Percentiles rank a stretch among this genome's conserved stretches.
phyloP scores from a whole-genome alignment of 2,888 invertebrate species.

The Leptopilina syphax region DNA sequence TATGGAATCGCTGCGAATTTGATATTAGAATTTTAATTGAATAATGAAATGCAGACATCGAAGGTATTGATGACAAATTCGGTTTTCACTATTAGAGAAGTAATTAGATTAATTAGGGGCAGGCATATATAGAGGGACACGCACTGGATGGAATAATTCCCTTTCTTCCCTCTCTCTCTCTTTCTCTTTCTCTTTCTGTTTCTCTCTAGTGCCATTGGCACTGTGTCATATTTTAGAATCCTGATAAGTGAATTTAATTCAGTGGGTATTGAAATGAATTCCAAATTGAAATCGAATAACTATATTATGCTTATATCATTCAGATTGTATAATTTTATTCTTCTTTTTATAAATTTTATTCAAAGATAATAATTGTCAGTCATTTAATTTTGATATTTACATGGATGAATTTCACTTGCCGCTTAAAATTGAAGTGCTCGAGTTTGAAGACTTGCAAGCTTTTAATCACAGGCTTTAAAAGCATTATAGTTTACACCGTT shows the following conservation, averaged over 20 bases:
- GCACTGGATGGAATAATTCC: slow-evolving; percentile 19
- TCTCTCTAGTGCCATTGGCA: background rate
- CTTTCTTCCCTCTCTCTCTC: background rate
- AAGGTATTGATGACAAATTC: slow-evolving; percentile 26
- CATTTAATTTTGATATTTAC: background rate
- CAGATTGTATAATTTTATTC: background rate
- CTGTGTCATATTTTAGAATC: slow-evolving; percentile 7
- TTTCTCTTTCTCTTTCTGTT: too few relatives aligned
- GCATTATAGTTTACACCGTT: slow-evolving; percentile 7
- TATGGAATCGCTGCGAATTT: background rate
- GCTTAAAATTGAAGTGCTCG: background rate
- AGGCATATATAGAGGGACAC: background rate
- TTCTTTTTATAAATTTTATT: background rate
- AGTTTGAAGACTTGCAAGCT: slow-evolving; percentile 10
- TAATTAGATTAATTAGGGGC: slow-evolving; percentile 24
- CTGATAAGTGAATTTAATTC: slow-evolving; percentile 19
- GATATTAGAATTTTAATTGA: background rate
- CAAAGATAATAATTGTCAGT: background rate
- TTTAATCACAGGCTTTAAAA: slow-evolving; percentile 19
- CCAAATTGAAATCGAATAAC: background rate
- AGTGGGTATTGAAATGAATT: background rate
- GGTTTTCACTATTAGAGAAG: slow-evolving; percentile 6
- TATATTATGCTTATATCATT: background rate
- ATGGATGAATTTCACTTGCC: background rate
- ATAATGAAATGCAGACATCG: slow-evolving; percentile 9